These are phyloP conservation scores for Rhinichthys klamathensis DNA, from an alignment of 2,113 vertebrate genomes.

Conservation along the genomic window DNA sequence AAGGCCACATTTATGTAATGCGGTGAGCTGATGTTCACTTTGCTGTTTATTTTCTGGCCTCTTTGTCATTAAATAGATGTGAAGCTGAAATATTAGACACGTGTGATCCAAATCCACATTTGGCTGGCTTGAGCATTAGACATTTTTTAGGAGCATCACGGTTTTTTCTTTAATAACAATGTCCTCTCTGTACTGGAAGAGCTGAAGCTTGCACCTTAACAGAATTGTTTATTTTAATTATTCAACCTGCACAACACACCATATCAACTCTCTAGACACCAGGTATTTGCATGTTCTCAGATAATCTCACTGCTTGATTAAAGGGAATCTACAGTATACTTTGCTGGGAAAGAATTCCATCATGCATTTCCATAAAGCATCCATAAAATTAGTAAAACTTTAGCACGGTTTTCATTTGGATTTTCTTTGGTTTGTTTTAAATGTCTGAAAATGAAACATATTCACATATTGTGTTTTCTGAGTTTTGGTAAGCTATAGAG, in stretches of 20 bases:
- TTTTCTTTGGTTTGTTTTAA: not conserved
- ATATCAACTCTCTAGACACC: not conserved
- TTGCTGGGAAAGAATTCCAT: not conserved
- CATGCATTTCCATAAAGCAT: not conserved
- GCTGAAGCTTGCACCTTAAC: not conserved
- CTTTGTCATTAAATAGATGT: not conserved
- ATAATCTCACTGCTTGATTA: not conserved
- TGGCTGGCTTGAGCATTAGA: not conserved
- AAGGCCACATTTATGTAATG: not conserved
- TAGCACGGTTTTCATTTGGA: not conserved
- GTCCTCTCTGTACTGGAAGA: not conserved
- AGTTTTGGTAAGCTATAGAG: not conserved
- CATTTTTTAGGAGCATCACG: too few relatives aligned
- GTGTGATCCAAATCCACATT: slow-evolving; percentile 3
- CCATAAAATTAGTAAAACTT: not conserved
- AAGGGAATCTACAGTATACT: not conserved
- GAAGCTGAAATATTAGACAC: not conserved
- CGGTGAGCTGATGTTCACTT: not conserved
- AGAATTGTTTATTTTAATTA: not conserved
- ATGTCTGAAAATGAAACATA: not conserved
- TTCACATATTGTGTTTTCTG: not conserved
- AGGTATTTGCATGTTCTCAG: not conserved
- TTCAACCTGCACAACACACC: not conserved
- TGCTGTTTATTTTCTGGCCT: not conserved
- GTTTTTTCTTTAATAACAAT: too few relatives aligned